phyloP scores from a whole-genome alignment of 2,888 invertebrate genomes.

The Aricia artaxerxes region DNA sequence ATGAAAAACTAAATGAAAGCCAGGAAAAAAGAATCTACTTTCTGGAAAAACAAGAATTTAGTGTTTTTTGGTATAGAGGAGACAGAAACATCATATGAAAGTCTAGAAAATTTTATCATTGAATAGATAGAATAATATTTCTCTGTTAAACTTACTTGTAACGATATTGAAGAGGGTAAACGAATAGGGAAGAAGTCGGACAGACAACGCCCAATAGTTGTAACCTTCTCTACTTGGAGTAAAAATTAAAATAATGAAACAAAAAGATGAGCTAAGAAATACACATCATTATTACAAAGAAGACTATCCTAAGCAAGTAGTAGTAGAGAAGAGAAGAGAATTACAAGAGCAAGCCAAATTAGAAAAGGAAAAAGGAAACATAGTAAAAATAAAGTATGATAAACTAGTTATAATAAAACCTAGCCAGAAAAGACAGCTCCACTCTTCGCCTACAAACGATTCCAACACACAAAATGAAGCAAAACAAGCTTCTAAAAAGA shows the following conservation, averaged over 20 bases:
- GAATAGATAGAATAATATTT: too few relatives aligned
- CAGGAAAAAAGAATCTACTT: too few relatives aligned
- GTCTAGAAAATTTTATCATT: too few relatives aligned
- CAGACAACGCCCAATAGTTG: slow-evolving; percentile 24
- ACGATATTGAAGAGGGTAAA: too few relatives aligned
- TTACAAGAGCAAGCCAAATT: slow-evolving; percentile 36
- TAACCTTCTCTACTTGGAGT: slow-evolving; percentile 33
- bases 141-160: too few relatives aligned
- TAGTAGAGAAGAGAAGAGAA: slow-evolving; percentile 38
- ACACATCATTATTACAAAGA: slow-evolving; percentile 40
- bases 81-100: too few relatives aligned
- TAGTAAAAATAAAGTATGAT: slow-evolving; percentile 37
- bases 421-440: slow-evolving; percentile 28
- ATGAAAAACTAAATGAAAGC: slow-evolving; percentile 33
- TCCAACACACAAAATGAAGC: too few relatives aligned
- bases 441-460: too few relatives aligned
- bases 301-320: slow-evolving; percentile 40
- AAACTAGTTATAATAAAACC: slow-evolving; percentile 38
- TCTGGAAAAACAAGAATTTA: too few relatives aligned
- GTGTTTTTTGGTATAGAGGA: too few relatives aligned
- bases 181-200: too few relatives aligned
- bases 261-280: slow-evolving; percentile 28
- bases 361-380: too few relatives aligned
- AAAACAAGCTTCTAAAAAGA: slow-evolving; percentile 32
- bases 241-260: slow-evolving; percentile 31